These are phyloP conservation scores for Cyrtodaria siliqua DNA, from an alignment of 2,888 invertebrate genomes.

Conservation along the genomic window DNA sequence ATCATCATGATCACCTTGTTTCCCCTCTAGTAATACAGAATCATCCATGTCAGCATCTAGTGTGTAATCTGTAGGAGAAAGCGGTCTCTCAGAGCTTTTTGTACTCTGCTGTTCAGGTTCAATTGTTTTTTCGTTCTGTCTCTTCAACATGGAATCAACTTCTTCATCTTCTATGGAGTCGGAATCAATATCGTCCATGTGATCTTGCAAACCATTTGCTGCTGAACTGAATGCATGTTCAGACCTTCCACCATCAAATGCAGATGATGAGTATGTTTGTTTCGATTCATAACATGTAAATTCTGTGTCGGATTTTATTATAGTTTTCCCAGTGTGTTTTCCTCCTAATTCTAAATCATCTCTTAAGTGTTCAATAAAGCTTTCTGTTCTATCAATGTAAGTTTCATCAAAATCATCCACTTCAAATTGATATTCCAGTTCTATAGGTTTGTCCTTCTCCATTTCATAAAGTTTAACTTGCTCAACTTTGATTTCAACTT, in stretches of 20 bases:
- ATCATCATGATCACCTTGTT: too few species aligned
- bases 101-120: constrained; percentile 54
- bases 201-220: constrained; percentile 20
- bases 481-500: background rate
- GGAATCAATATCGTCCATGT: constrained; percentile 49
- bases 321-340: background rate
- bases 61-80: constrained; percentile 81
- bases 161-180: constrained; percentile 56
- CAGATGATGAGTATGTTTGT: constrained; percentile 1
- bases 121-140: constrained; percentile 10
- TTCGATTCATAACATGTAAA: background rate
- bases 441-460: constrained; percentile 14
- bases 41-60: constrained; percentile 77
- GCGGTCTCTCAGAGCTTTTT: constrained; percentile 71
- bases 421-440: constrained; percentile 50
- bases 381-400: constrained; percentile 67
- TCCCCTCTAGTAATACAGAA: constrained; percentile 51
- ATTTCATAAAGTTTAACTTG: background rate
- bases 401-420: constrained; percentile 50
- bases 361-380: constrained; percentile 49
- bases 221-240: background rate
- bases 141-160: constrained; percentile 36
- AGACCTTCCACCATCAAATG: background rate
- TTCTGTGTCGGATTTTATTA: background rate
- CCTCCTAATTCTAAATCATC: constrained; percentile 25